A percentile compares a stretch with the other conserved stretches of the same genome.
These are phyloP conservation scores for Pelmatolapia mariae DNA, from an alignment of 2,113 vertebrate species.

Conservation along the genomic window DNA sequence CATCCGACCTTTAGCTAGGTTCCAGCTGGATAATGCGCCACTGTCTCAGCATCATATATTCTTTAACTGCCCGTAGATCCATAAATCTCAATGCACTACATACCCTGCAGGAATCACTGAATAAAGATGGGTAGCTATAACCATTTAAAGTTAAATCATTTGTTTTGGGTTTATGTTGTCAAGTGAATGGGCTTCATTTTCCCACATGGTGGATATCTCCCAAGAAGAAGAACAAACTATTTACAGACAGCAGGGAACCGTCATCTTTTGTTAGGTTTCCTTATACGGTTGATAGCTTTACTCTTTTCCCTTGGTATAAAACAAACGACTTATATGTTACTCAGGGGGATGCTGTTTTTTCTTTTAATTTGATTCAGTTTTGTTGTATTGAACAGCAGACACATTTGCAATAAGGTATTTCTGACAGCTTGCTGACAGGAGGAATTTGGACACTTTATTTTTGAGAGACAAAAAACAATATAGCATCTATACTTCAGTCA, in stretches of 20 bases:
- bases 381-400: neutral
- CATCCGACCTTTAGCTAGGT: neutral
- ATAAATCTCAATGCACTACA: neutral
- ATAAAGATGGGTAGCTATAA: neutral
- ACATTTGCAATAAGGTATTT: conserved; percentile 22
- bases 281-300: conserved; percentile 1
- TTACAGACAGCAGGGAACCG: neutral
- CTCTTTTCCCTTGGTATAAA: conserved; percentile 7
- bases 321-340: conserved; percentile 4
- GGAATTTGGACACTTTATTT: neutral
- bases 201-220: neutral
- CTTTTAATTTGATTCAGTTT: neutral
- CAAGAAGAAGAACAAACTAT: neutral
- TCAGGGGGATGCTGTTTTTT: neutral
- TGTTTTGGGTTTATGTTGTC: neutral
- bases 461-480: neutral
- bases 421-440: neutral
- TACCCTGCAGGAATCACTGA: neutral
- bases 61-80: neutral
- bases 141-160: neutral
- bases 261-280: neutral
- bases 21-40: conserved; percentile 16
- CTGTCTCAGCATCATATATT: neutral
- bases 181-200: neutral
- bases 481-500: neutral